Evolutionary conservation across 92 coral and sea anemone species (phyloP).

Genomic region (Pocillopora grandis): DNA sequence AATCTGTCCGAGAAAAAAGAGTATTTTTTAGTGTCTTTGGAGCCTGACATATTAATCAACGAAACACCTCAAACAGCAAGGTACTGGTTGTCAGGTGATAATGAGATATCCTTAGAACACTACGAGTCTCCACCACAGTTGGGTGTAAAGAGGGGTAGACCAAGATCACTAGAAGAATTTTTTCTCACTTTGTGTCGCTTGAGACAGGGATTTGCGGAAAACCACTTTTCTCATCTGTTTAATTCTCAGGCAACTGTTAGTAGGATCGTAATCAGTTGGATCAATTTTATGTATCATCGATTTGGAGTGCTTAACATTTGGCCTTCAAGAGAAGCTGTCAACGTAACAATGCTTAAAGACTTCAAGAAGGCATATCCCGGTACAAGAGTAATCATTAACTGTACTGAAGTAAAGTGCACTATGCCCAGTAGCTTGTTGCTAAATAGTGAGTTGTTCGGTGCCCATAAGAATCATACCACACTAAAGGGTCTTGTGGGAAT

Average conservation of each 20-base stretch:
- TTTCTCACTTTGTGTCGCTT: slow-evolving; percentile 52
- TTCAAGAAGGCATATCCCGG: slow-evolving; percentile 41
- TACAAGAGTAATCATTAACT: slow-evolving; percentile 45
- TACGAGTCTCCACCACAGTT: slow-evolving; percentile 5
- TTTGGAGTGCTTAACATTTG: slow-evolving; percentile 44
- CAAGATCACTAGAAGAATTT: slow-evolving; percentile 51
- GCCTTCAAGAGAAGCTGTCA: slow-evolving; percentile 47
- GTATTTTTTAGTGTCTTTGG: neutral
- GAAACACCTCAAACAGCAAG: slow-evolving; percentile 13
- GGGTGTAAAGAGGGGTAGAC: slow-evolving; percentile 37
- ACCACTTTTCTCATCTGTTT: slow-evolving; percentile 42
- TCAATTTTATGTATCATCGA: slow-evolving; percentile 39
- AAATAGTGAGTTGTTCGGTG: slow-evolving; percentile 50
- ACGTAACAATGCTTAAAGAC: slow-evolving; percentile 48
- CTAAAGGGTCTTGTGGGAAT: slow-evolving; percentile 48
- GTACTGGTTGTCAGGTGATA: slow-evolving; percentile 30
- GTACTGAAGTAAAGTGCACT: slow-evolving; percentile 49
- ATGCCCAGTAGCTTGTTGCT: slow-evolving; percentile 61
- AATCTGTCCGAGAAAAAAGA: neutral
- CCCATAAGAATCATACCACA: slow-evolving; percentile 57
- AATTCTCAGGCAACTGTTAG: slow-evolving; percentile 48
- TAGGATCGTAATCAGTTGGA: slow-evolving; percentile 32
- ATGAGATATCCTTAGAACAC: slow-evolving; percentile 18
- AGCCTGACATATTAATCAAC: neutral
- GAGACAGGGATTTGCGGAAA: slow-evolving; percentile 51